Evolutionary conservation across 2,113 vertebrate species (phyloP), one percentile per base, ranked within the genome.

Genomic region (Lampris megalopsis): DNA sequence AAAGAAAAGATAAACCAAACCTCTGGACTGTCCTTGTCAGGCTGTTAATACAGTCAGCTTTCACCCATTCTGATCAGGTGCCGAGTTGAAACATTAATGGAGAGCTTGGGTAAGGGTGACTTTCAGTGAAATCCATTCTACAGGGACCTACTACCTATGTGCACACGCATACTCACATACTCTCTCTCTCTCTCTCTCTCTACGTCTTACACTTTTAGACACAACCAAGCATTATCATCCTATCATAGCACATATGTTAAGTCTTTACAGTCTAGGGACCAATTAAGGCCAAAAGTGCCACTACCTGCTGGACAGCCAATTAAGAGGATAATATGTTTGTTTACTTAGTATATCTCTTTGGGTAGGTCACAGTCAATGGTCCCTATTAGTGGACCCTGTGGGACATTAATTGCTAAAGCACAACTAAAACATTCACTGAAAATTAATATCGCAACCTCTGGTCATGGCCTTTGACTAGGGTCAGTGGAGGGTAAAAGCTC

Each of bases 341-440:
- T 88, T 71, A 70, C 48, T 66, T 67, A 24, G 24, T 24, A 61
- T 80, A 24, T 63, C 45, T 63, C 59, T 36, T 13, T 53, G 41
- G 35, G 4, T n/a, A 8, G 63, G 63, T 65, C 49, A 24, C 52
- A 57, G 58, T 81, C 64, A 73, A 59, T 60, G 68, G 42, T 68
- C 64, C 74, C 62, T 54, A 76, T 84, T 81, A 79, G 53, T 70
- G 42, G 57, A 42, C 57, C 76, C 49, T 43, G 53, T 67, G 76
- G 71, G 72, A 63, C 83, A 83, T 86, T 85, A 88, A 86, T 88
- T 88, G 86, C 75, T 74, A n/a, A 69, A 68, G 70, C 45, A 70
- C 62, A 85, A 77, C 64, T 67, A 62, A 60, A 84, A 72, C 48
- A 76, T 47, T n/a, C 63, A 60, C 62, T 9, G 35, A 66, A 62